A percentile compares a stretch with the other conserved stretches of the same genome.
Evolutionary conservation across 2,888 invertebrate species (phyloP).

Genomic region (Drepanosiphum platanoidis): DNA sequence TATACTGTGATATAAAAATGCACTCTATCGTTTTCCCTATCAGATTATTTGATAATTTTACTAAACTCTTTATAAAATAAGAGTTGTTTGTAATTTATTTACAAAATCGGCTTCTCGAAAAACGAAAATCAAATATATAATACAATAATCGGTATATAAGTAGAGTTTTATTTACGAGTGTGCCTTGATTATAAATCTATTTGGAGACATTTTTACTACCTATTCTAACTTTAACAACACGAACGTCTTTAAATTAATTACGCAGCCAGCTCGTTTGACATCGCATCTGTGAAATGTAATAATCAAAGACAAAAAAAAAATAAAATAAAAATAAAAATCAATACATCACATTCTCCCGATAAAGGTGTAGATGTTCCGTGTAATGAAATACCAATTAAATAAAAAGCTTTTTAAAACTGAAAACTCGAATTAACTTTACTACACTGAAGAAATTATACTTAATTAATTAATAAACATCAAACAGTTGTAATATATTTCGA

Average conservation of each 20-base stretch:
- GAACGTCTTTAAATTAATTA: neutral
- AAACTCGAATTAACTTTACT: neutral
- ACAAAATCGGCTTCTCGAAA: neutral
- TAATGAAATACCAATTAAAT: conserved; percentile 26
- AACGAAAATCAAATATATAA: neutral
- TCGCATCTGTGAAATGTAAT: neutral
- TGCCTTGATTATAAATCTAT: neutral
- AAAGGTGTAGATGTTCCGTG: neutral
- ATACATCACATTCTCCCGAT: neutral
- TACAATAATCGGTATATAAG: neutral
- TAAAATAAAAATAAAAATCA: too few relatives aligned
- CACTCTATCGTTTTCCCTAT: too few relatives aligned
- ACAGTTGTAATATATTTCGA: neutral
- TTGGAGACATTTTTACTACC: neutral
- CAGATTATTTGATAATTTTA: too few relatives aligned
- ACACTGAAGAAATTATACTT: neutral
- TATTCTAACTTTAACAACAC: neutral
- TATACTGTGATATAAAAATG: too few relatives aligned
- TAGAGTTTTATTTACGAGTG: neutral
- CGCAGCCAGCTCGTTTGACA: neutral
- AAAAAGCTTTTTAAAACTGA: conserved; percentile 31
- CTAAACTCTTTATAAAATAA: too few relatives aligned
- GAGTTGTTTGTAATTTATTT: neutral
- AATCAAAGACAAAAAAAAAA: neutral
- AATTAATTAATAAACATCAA: conserved; percentile 6